phyloP scores from a whole-genome alignment of 2,888 invertebrate species.

The Proisotoma minuta region DNA sequence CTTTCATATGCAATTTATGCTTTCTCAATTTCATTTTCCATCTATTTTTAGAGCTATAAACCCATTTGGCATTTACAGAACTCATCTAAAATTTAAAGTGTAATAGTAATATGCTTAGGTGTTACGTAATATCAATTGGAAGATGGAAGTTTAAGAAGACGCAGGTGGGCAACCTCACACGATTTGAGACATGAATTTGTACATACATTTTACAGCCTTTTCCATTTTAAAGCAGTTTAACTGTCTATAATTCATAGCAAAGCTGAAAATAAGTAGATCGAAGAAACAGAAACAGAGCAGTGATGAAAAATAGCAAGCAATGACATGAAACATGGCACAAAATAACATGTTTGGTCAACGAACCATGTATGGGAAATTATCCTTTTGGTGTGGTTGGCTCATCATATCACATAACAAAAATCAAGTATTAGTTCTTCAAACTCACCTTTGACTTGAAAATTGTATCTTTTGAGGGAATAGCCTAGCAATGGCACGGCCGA shows the following conservation, averaged over 20 bases:
- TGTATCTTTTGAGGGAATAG: no score
- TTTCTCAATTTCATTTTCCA: no score
- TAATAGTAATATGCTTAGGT: no score
- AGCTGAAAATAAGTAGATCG: neutral
- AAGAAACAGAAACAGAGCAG: neutral
- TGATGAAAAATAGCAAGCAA: neutral
- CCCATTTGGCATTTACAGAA: no score
- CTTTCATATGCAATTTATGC: no score
- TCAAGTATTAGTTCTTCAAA: neutral
- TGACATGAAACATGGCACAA: neutral
- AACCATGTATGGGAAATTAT: neutral
- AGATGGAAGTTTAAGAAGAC: no score
- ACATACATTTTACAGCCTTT: neutral
- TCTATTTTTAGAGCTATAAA: no score
- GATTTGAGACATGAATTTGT: neutral
- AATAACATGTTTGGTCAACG: constrained; percentile 3
- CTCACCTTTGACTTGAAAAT: no score
- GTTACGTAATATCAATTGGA: no score
- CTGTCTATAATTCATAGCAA: neutral
- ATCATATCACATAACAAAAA: neutral
- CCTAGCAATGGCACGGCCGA: no score
- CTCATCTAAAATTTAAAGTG: no score
- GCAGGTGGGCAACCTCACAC: neutral
- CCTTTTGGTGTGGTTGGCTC: neutral
- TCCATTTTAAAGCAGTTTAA: no score